These are phyloP conservation scores for Drosophila incognita DNA, from an alignment of 2,888 invertebrate genomes.

Conservation along the genomic window DNA sequence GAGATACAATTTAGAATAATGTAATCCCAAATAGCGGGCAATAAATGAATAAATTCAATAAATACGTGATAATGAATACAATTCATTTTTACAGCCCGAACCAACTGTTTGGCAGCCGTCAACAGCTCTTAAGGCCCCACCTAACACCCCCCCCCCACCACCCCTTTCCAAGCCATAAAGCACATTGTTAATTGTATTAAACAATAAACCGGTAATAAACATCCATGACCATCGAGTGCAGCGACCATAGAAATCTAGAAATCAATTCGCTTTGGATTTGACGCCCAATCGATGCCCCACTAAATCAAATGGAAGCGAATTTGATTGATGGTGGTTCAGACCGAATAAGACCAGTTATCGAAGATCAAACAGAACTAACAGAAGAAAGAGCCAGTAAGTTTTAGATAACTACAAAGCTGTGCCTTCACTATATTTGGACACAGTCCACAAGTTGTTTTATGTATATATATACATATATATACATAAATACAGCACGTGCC, in stretches of 20 bases:
- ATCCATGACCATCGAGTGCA: conserved; percentile 57
- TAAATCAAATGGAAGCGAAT: conserved; percentile 6
- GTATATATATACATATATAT: not conserved
- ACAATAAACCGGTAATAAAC: conserved; percentile 59
- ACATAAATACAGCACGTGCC: not conserved
- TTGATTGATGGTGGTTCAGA: conserved; percentile 39
- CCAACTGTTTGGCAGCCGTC: conserved; percentile 41
- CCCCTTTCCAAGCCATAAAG: conserved; percentile 31
- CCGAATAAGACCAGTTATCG: conserved; percentile 19
- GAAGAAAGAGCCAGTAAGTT: not conserved
- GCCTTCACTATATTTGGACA: not conserved
- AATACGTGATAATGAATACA: conserved; percentile 20
- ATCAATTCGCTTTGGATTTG: conserved; percentile 56
- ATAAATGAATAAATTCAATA: conserved; percentile 17
- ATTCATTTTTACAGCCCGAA: conserved; percentile 23
- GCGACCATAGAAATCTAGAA: conserved; percentile 44
- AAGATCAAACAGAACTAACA: not conserved
- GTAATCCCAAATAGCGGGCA: conserved; percentile 35
- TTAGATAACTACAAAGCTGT: not conserved
- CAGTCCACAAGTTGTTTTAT: not conserved
- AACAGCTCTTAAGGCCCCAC: conserved; percentile 35
- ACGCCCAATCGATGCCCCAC: conserved; percentile 25
- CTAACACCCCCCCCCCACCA: not conserved
- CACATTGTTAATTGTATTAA: conserved; percentile 61
- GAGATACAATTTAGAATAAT: conserved; percentile 38